A percentile compares a stretch with the other conserved stretches of the same genome.
Conservation (phyloP, 2,888 invertebrate genomes). For the Patella depressa region DNA sequence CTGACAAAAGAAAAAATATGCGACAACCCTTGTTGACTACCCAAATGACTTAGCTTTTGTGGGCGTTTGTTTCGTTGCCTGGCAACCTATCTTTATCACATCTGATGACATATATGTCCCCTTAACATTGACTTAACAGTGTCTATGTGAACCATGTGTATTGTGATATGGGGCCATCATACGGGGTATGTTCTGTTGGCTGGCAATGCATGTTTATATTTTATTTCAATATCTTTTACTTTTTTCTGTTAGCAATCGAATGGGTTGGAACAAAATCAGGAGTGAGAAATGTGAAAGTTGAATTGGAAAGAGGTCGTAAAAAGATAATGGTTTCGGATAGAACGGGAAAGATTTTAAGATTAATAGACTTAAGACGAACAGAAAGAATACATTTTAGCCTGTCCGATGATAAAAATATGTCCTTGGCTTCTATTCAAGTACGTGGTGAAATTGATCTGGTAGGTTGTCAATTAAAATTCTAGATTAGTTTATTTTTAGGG, state of each 20-base stretch:
- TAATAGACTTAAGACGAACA: conserved; percentile 48
- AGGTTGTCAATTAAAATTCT: conserved; percentile 5
- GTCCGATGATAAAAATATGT: conserved; percentile 44
- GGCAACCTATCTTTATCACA: no score
- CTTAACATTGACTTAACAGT: no score
- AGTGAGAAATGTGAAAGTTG: conserved; percentile 49
- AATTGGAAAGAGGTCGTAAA: conserved; percentile 46
- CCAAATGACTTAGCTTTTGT: no score
- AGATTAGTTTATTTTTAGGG: no score
- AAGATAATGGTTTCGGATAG: conserved; percentile 50
- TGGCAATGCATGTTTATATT: no score
- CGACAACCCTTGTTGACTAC: not conserved
- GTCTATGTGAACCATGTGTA: no score
- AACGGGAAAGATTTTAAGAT: conserved; percentile 47
- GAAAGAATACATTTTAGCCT: conserved; percentile 42
- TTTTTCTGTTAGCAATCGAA: conserved; percentile 50
- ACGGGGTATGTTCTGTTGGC: no score
- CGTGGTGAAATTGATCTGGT: conserved; percentile 54
- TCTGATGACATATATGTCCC: no score
- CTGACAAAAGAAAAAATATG: no score
- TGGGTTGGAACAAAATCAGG: conserved; percentile 56
- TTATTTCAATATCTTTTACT: no score
- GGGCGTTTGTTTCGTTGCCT: no score
- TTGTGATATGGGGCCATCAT: no score
- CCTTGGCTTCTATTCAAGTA: conserved; percentile 43